A percentile compares a stretch with the other conserved stretches of the same genome.
phyloP scores from a whole-genome alignment of 2,888 invertebrate genomes.

The Drosophila macrospina region DNA sequence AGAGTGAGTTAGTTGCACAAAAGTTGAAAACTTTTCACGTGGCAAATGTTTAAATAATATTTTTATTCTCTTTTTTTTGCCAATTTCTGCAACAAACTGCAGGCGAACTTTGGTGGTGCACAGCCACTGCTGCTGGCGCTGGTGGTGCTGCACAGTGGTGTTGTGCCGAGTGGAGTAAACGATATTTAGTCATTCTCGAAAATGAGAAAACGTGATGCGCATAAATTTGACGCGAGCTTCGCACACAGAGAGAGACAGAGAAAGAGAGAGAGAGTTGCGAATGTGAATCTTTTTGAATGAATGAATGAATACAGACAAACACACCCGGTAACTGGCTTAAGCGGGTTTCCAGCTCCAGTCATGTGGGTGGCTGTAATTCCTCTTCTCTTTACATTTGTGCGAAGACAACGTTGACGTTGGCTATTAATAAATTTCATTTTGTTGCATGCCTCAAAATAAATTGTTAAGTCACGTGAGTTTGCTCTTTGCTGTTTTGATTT shows the following conservation, averaged over 20 bases:
- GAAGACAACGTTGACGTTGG: constrained; percentile 51
- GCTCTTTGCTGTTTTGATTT: constrained; percentile 52
- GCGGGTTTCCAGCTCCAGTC: constrained; percentile 19
- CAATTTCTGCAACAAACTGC: constrained; percentile 57
- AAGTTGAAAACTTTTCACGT: constrained; percentile 53
- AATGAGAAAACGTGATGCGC: constrained; percentile 84
- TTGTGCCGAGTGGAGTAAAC: constrained; percentile 72
- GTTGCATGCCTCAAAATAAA: constrained; percentile 73
- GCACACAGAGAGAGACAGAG: constrained; percentile 24
- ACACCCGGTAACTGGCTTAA: constrained; percentile 16
- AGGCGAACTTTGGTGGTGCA: constrained; percentile 27
- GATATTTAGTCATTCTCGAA: constrained; percentile 84
- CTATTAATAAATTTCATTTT: constrained; percentile 75
- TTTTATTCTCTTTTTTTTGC: too few relatives aligned
- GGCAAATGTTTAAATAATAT: constrained; percentile 64
- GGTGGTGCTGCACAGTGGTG: constrained; percentile 25
- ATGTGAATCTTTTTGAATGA: constrained; percentile 69
- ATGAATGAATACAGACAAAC: constrained; percentile 53
- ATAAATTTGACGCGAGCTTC: constrained; percentile 79
- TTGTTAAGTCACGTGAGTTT: constrained; percentile 75
- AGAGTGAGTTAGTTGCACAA: background rate
- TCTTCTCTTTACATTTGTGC: constrained; percentile 53
- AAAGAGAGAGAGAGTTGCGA: constrained; percentile 36
- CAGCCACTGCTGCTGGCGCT: constrained; percentile 14
- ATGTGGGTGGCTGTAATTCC: constrained; percentile 56